Evolutionary conservation across 2,888 invertebrate genomes (phyloP).

Genomic region (Tuta absoluta): DNA sequence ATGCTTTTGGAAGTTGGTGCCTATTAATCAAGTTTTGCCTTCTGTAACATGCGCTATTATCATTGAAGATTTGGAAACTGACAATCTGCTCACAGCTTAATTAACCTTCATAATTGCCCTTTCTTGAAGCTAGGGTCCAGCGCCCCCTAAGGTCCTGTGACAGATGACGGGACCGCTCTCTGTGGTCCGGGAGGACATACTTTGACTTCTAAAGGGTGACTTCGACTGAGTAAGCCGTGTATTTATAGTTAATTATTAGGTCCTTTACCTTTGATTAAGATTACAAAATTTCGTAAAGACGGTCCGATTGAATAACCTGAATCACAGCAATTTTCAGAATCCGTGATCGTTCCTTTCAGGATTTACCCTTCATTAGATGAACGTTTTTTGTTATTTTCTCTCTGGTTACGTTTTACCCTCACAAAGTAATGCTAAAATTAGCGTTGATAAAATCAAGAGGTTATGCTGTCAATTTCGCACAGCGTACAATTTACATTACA

Average conservation of each 20-base stretch:
- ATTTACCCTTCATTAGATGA: not conserved
- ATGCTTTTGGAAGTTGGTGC: conserved; percentile 35
- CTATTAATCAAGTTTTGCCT: conserved; percentile 44
- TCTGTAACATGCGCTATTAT: conserved; percentile 45
- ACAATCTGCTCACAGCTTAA: conserved; percentile 53
- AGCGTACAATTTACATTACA: conserved; percentile 47
- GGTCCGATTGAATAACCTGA: not conserved
- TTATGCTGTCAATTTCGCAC: conserved; percentile 31
- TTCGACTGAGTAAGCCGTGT: not conserved
- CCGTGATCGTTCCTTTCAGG: not conserved
- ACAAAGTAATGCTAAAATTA: not conserved
- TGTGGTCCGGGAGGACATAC: conserved; percentile 1
- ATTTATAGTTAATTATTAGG: conserved; percentile 5
- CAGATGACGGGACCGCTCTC: conserved; percentile 9
- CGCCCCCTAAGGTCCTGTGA: conserved; percentile 15
- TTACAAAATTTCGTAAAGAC: not conserved
- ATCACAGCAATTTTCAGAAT: not conserved
- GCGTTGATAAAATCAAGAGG: conserved; percentile 8
- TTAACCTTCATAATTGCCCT: conserved; percentile 58
- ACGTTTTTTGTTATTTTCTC: conserved; percentile 6
- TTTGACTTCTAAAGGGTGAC: not conserved
- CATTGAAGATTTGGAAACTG: conserved; percentile 51
- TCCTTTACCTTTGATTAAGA: conserved; percentile 2
- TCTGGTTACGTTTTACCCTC: not conserved
- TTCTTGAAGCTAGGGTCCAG: conserved; percentile 35